A percentile compares a stretch with the other conserved stretches of the same genome.
Conservation (phyloP, 2,113 vertebrate genomes). For the Miniopterus natalensis region DNA sequence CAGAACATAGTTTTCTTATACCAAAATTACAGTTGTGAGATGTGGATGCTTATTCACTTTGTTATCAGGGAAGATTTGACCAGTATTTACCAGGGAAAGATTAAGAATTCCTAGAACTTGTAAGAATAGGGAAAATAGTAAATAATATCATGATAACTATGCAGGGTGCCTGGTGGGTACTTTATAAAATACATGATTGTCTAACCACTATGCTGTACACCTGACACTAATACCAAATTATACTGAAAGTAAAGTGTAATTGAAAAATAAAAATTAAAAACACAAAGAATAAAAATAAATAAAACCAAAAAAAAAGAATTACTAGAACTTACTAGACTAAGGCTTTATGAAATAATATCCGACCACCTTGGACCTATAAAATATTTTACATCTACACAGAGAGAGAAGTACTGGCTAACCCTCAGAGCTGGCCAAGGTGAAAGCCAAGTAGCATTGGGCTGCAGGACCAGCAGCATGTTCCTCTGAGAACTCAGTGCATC, state of each 20-base stretch:
- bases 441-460: background rate
- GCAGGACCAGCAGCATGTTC: background rate
- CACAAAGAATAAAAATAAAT: background rate
- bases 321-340: background rate
- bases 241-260: background rate
- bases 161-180: background rate
- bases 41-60: background rate
- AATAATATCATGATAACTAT: background rate
- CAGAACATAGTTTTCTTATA: background rate
- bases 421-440: background rate
- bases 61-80: background rate
- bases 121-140: background rate
- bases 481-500: background rate
- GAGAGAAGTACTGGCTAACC: background rate
- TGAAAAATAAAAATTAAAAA: background rate
- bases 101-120: constrained; percentile 18
- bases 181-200: background rate
- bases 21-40: background rate
- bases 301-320: background rate
- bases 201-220: background rate
- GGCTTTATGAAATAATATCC: background rate
- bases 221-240: background rate
- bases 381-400: background rate
- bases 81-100: constrained; percentile 12
- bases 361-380: background rate